Conservation (phyloP, 2,888 invertebrate species). For the Altica lythri region DNA sequence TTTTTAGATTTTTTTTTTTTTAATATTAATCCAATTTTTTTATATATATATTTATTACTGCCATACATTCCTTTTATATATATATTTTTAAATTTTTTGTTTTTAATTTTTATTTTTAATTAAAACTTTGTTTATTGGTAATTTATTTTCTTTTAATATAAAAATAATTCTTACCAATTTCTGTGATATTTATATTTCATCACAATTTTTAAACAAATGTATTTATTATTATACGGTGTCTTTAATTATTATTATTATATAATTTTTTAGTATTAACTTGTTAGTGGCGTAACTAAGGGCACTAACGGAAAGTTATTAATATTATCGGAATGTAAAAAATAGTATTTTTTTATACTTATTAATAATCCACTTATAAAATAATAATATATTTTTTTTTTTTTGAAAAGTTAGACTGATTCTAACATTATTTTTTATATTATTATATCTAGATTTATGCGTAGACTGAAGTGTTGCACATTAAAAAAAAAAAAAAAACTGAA, state of each 20-base stretch:
- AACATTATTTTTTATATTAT: neutral
- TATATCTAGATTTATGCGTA: neutral
- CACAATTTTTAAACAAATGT: conserved; percentile 19
- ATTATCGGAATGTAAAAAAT: neutral
- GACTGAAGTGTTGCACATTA: conserved; percentile 4
- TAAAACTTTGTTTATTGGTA: neutral
- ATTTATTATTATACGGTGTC: conserved; percentile 11
- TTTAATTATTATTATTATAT: conserved; percentile 11
- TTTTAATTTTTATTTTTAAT: neutral
- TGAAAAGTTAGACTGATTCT: neutral
- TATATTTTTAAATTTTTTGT: neutral
- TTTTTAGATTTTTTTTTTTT: no score
- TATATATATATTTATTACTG: neutral
- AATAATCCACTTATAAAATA: no score
- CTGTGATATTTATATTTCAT: conserved; percentile 30
- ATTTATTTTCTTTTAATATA: conserved; percentile 16
- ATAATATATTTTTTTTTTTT: neutral
- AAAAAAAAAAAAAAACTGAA: no score
- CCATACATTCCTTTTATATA: neutral
- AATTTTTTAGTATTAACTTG: neutral
- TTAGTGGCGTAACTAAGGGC: neutral
- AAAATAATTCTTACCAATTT: conserved; percentile 19
- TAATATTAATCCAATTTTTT: neutral
- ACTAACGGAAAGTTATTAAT: neutral
- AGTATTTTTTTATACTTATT: no score